phyloP scores from a whole-genome alignment of 2,888 invertebrate genomes.

The Orthonychiurus folsomi region DNA sequence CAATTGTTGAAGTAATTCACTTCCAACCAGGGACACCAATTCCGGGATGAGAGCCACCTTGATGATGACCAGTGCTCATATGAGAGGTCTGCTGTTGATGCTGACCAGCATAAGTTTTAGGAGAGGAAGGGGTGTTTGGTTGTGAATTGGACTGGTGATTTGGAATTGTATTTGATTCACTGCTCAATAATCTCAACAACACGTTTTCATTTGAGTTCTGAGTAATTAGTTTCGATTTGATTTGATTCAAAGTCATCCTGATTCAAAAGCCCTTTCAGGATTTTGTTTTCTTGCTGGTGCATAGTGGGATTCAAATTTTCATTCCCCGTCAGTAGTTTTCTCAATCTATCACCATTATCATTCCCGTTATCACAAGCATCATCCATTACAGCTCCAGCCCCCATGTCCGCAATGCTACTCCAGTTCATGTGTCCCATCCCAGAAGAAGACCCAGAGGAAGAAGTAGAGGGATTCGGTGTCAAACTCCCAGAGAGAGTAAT shows the following conservation, averaged over 20 bases:
- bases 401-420: not conserved
- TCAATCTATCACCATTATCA: conserved; percentile 45
- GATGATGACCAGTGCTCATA: not conserved
- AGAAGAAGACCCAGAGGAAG: not conserved
- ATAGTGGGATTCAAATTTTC: conserved; percentile 14
- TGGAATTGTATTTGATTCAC: conserved; percentile 18
- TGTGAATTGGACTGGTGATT: not conserved
- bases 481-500: conserved; percentile 26
- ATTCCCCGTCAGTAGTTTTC: conserved; percentile 50
- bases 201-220: conserved; percentile 34
- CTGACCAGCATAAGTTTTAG: conserved; percentile 8
- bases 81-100: not conserved
- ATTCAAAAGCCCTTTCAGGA: conserved; percentile 53
- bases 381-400: conserved; percentile 12
- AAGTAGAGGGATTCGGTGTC: not conserved
- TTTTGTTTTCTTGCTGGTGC: conserved; percentile 35
- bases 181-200: conserved; percentile 39
- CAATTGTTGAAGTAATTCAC: conserved; percentile 55
- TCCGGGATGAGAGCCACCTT: not conserved
- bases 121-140: not conserved
- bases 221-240: conserved; percentile 4
- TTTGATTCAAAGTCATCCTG: conserved; percentile 54
- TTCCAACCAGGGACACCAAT: conserved; percentile 41
- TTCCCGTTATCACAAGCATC: conserved; percentile 1
- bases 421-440: not conserved